Evolutionary conservation across 2,888 invertebrate genomes (phyloP).

Genomic region (Rhabditoides inermis): DNA sequence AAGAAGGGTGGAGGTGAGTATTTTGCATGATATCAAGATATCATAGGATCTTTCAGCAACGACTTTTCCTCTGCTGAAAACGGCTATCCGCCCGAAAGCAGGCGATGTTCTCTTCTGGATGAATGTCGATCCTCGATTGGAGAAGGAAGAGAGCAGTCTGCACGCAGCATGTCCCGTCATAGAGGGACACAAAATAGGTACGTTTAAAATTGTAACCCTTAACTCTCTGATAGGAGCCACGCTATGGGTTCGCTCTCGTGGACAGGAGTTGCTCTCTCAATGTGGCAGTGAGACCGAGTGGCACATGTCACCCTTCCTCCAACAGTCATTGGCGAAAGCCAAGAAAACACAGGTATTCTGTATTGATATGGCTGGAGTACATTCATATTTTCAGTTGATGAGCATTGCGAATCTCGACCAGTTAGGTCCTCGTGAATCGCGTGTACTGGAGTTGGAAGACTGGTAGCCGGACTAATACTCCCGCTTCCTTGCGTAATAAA

Average conservation of each 20-base stretch:
- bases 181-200: conserved; percentile 32
- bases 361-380: too few relatives aligned
- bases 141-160: conserved; percentile 10
- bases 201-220: neutral
- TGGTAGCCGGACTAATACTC: too few relatives aligned
- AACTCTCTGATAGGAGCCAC: conserved; percentile 16
- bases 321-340: too few relatives aligned
- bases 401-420: too few relatives aligned
- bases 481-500: too few relatives aligned
- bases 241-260: conserved; percentile 13
- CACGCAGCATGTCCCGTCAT: conserved; percentile 36
- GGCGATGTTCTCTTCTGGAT: conserved; percentile 40
- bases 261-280: conserved; percentile 11
- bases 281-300: neutral
- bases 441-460: too few relatives aligned
- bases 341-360: too few relatives aligned
- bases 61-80: conserved; percentile 29
- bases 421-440: too few relatives aligned
- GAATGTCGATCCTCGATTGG: conserved; percentile 25
- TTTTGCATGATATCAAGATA: neutral
- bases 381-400: too few relatives aligned
- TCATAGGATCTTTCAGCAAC: conserved; percentile 14
- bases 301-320: too few relatives aligned
- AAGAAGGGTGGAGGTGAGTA: conserved; percentile 28
- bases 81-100: conserved; percentile 28